Evolutionary conservation across 1,140 invertebrate species (phyloP).

Genomic region (Drosophila fuyamai): DNA sequence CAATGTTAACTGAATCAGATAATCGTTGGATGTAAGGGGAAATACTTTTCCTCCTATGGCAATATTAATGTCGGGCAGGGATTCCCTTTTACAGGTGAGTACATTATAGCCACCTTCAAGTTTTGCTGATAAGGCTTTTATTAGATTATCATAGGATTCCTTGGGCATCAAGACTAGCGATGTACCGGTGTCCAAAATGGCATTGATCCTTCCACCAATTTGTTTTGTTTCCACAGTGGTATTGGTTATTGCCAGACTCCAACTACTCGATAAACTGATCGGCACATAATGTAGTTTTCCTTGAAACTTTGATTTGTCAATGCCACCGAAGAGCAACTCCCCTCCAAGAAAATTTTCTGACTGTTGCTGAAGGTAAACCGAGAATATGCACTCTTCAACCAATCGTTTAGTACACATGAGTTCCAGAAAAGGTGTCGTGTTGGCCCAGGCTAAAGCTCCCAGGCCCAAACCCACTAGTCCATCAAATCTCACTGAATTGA

Average conservation of each 20-base stretch:
- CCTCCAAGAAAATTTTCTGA: slow-evolving; percentile 85
- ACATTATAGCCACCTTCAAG: neutral
- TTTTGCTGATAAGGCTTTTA: slow-evolving; percentile 12
- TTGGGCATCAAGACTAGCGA: slow-evolving; percentile 89
- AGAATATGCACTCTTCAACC: slow-evolving; percentile 93
- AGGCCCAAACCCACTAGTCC: slow-evolving; percentile 97
- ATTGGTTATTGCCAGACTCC: slow-evolving; percentile 68
- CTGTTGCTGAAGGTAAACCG: slow-evolving; percentile 93
- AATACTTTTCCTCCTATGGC: slow-evolving; percentile 34
- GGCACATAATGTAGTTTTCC: slow-evolving; percentile 70
- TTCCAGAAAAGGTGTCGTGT: slow-evolving; percentile 96
- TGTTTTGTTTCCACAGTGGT: slow-evolving; percentile 5
- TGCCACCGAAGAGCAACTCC: slow-evolving; percentile 66
- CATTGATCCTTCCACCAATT: slow-evolving; percentile 85
- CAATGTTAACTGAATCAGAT: slow-evolving; percentile 17
- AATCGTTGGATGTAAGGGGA: slow-evolving; percentile 30
- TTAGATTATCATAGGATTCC: slow-evolving; percentile 81
- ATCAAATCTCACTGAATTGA: slow-evolving; percentile 96
- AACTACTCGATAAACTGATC: slow-evolving; percentile 54
- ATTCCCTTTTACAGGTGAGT: slow-evolving; percentile 7
- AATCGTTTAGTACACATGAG: slow-evolving; percentile 94
- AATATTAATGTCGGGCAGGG: slow-evolving; percentile 35
- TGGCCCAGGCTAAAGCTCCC: slow-evolving; percentile 93
- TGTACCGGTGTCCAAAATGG: slow-evolving; percentile 92
- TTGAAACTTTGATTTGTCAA: slow-evolving; percentile 42